These are phyloP conservation scores for Phodopus roborovskii DNA, from an alignment of 2,113 vertebrate genomes.

Conservation along the genomic window DNA sequence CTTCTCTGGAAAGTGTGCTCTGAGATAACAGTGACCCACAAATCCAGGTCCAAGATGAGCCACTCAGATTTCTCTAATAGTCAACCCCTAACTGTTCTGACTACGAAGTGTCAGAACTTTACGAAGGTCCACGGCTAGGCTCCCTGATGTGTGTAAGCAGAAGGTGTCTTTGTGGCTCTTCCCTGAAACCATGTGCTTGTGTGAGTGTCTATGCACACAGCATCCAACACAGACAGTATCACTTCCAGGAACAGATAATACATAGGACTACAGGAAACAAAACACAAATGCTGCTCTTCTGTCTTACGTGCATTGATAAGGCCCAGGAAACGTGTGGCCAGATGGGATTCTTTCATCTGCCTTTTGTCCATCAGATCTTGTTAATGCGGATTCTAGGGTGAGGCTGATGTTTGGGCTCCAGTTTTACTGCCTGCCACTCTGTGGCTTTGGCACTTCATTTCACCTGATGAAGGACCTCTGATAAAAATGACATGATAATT, in stretches of 20 bases:
- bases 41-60: background rate
- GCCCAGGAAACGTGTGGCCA: background rate
- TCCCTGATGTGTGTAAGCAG: background rate
- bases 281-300: background rate
- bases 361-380: background rate
- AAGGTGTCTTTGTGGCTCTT: background rate
- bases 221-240: background rate
- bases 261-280: background rate
- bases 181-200: background rate
- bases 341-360: background rate
- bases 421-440: background rate
- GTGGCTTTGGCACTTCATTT: background rate
- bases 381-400: background rate
- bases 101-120: background rate
- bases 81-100: background rate
- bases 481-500: background rate
- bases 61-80: background rate
- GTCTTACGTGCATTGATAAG: background rate
- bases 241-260: background rate
- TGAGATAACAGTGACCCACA: background rate
- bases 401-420: background rate
- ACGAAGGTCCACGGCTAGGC: background rate
- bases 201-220: background rate
- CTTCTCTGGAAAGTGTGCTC: background rate
- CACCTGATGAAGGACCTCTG: background rate